A percentile compares a stretch with the other conserved stretches of the same genome.
Conservation (phyloP, 35 echinoderm and acorn worm genomes). For the Apostichopus parvimensis region DNA sequence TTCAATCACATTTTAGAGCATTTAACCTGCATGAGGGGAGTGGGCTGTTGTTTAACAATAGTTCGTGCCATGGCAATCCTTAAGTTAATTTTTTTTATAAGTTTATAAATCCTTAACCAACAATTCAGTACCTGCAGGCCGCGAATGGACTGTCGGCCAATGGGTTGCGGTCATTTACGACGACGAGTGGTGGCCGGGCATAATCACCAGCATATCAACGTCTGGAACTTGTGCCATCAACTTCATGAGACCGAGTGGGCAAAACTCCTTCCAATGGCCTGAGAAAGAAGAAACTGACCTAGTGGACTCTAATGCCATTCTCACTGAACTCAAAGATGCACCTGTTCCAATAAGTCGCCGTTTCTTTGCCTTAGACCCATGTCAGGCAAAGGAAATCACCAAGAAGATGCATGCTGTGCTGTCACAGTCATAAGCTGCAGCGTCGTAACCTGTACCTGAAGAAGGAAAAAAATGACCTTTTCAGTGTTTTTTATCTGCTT, state of each 20-base stretch:
- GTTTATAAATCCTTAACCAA: not conserved
- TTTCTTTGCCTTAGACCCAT: not conserved
- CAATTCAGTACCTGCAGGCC: not conserved
- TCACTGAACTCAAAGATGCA: not conserved
- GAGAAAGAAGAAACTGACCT: conserved; percentile 24
- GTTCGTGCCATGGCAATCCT: too few relatives aligned
- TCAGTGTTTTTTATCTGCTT: too few relatives aligned
- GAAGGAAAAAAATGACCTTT: too few relatives aligned
- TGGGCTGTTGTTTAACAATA: too few relatives aligned
- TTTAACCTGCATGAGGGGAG: too few relatives aligned
- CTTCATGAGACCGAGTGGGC: conserved; percentile 17
- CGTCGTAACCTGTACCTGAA: too few relatives aligned
- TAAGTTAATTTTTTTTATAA: too few relatives aligned
- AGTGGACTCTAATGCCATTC: not conserved
- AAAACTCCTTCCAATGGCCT: not conserved
- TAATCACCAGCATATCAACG: not conserved
- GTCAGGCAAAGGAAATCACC: not conserved
- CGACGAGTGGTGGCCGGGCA: conserved; percentile 30
- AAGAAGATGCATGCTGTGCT: not conserved
- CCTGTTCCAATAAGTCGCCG: conserved; percentile 25
- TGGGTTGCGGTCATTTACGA: conserved; percentile 37
- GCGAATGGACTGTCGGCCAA: not conserved
- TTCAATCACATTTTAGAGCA: too few relatives aligned
- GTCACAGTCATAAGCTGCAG: not conserved
- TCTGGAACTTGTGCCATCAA: not conserved